These are phyloP conservation scores for Ianthella basta DNA, from an alignment of 37 sponge, comb jelly and placozoan genomes.

Conservation along the genomic window DNA sequence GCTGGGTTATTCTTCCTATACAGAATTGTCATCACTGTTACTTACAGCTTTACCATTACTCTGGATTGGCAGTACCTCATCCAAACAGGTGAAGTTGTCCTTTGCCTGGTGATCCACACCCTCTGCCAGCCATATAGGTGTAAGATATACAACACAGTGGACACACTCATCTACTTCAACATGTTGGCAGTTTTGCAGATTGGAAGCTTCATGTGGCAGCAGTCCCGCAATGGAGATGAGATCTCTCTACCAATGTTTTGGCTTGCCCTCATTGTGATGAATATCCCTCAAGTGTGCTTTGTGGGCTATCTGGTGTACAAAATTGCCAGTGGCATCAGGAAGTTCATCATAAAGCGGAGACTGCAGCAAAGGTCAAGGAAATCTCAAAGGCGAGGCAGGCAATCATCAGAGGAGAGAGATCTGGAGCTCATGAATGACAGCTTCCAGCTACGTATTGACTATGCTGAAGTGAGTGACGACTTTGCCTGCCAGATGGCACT, in stretches of 20 bases:
- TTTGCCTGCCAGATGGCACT: too few relatives aligned
- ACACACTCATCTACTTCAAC: constrained; percentile 14
- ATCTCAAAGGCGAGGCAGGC: background rate
- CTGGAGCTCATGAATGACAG: background rate
- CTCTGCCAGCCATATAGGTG: background rate
- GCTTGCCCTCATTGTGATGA: constrained; percentile 5
- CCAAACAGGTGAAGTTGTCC: background rate
- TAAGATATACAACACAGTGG: background rate
- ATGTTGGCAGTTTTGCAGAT: background rate
- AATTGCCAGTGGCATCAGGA: background rate
- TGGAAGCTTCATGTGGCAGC: background rate
- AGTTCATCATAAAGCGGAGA: background rate
- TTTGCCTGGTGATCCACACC: background rate
- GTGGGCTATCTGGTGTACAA: background rate
- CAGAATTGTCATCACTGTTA: background rate
- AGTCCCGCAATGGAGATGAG: background rate
- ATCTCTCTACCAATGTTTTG: background rate
- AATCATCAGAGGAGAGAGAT: constrained; percentile 1
- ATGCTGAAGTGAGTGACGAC: background rate
- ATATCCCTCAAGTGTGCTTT: background rate
- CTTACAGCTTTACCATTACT: background rate
- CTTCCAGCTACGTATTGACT: background rate
- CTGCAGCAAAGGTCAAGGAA: background rate
- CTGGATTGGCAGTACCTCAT: background rate
- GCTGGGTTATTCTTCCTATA: constrained; percentile 9